Evolutionary conservation across 2,113 vertebrate species (phyloP).

Genomic region (Channa argus): DNA sequence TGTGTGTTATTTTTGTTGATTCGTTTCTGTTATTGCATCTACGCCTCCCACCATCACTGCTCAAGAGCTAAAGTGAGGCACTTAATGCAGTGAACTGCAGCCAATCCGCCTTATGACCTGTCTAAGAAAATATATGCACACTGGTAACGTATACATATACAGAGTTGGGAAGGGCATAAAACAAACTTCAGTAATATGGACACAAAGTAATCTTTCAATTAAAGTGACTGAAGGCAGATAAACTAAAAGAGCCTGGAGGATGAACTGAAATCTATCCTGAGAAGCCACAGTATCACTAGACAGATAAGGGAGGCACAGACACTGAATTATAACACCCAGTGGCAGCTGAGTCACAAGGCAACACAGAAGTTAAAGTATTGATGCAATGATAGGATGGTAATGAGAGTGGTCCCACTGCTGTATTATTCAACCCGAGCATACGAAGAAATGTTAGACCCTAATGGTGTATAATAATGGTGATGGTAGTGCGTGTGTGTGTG

Average conservation of each 20-base stretch:
- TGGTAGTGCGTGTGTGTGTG: constrained; percentile 10
- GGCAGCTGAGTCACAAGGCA: constrained; percentile 48
- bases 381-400: constrained; percentile 53
- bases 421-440: constrained; percentile 20
- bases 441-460: constrained; percentile 1
- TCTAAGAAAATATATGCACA: constrained; percentile 40
- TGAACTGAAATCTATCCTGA: constrained; percentile 59
- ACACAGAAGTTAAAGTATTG: constrained; percentile 44
- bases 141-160: neutral
- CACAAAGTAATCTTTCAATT: constrained; percentile 46
- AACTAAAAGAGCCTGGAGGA: constrained; percentile 49
- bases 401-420: constrained; percentile 36
- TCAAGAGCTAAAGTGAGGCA: constrained; percentile 50
- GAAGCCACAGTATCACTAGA: constrained; percentile 48
- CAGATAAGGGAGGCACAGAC: constrained; percentile 44
- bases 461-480: constrained; percentile 17
- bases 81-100: constrained; percentile 38
- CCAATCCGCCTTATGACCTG: constrained; percentile 56
- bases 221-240: constrained; percentile 39
- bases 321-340: constrained; percentile 33
- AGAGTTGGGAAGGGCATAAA: constrained; percentile 12
- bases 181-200: constrained; percentile 41
- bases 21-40: constrained; percentile 53
- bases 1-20: constrained; percentile 54
- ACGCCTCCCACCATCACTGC: constrained; percentile 46